Evolutionary conservation across 1,140 invertebrate genomes (phyloP).

Genomic region (Apolygus lucorum): DNA sequence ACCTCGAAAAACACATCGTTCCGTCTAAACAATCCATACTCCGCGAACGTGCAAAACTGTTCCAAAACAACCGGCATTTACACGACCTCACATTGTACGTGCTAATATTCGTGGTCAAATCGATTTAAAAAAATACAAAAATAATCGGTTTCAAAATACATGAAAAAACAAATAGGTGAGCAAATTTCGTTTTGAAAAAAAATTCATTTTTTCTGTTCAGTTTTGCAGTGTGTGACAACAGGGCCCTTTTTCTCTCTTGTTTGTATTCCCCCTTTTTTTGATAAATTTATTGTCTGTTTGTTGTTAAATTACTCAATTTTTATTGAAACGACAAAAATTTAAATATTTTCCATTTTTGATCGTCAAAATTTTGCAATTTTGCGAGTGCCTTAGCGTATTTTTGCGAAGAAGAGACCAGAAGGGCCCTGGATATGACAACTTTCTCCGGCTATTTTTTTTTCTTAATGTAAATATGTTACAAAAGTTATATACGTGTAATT

Average conservation of each 20-base stretch:
- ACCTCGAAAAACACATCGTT: too few species aligned
- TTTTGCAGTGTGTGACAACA: slow-evolving; percentile 23
- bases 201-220: slow-evolving; percentile 11
- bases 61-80: too few species aligned
- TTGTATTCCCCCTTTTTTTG: not conserved
- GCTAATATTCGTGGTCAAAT: too few species aligned
- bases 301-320: not conserved
- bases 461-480: not conserved
- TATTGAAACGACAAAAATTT: not conserved
- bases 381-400: slow-evolving; percentile 12
- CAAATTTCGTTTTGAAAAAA: not conserved
- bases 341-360: not conserved
- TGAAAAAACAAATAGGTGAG: not conserved
- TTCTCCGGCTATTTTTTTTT: not conserved
- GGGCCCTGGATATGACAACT: slow-evolving; percentile 21
- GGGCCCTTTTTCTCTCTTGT: slow-evolving; percentile 17
- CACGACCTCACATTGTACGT: too few species aligned
- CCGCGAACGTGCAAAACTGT: too few species aligned
- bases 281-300: not conserved
- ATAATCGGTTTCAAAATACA: too few species aligned
- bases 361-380: not conserved
- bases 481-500: not conserved
- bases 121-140: too few species aligned
- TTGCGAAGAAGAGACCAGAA: slow-evolving; percentile 17
- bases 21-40: too few species aligned